These are phyloP conservation scores for Teleogryllus oceanicus DNA, from an alignment of 2,888 invertebrate species.

Conservation along the genomic window DNA sequence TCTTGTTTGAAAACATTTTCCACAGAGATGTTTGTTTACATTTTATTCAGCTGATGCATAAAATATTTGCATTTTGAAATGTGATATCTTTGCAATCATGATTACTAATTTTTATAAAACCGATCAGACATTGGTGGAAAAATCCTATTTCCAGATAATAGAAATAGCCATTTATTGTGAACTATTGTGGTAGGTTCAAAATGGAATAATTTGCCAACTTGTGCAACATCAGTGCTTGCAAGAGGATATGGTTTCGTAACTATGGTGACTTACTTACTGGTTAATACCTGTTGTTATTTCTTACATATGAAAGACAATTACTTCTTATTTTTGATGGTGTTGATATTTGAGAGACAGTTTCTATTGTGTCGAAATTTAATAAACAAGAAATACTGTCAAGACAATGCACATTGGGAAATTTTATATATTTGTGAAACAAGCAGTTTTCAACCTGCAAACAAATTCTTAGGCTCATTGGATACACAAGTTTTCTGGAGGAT, in stretches of 20 bases:
- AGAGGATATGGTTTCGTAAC: neutral
- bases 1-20: neutral
- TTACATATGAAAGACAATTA: neutral
- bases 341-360: conserved; percentile 3
- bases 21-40: neutral
- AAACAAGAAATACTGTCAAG: neutral
- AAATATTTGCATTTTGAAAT: conserved; percentile 18
- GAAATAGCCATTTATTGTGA: neutral
- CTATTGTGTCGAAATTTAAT: neutral
- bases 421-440: neutral
- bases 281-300: conserved; percentile 18
- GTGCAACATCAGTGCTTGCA: conserved; percentile 18
- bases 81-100: conserved; percentile 18
- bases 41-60: conserved; percentile 6
- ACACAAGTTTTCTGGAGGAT: neutral
- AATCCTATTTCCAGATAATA: neutral
- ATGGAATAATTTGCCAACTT: conserved; percentile 6
- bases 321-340: conserved; percentile 18
- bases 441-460: conserved; percentile 7
- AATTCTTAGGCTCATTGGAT: conserved; percentile 1
- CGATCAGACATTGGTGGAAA: neutral
- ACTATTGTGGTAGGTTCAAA: conserved; percentile 9
- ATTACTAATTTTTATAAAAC: neutral
- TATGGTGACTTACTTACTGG: conserved; percentile 1
- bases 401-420: conserved; percentile 7